Percentiles rank a stretch among this genome's conserved stretches.
These are phyloP conservation scores for Cylas formicarius DNA, from an alignment of 1,140 invertebrate genomes.

Conservation along the genomic window DNA sequence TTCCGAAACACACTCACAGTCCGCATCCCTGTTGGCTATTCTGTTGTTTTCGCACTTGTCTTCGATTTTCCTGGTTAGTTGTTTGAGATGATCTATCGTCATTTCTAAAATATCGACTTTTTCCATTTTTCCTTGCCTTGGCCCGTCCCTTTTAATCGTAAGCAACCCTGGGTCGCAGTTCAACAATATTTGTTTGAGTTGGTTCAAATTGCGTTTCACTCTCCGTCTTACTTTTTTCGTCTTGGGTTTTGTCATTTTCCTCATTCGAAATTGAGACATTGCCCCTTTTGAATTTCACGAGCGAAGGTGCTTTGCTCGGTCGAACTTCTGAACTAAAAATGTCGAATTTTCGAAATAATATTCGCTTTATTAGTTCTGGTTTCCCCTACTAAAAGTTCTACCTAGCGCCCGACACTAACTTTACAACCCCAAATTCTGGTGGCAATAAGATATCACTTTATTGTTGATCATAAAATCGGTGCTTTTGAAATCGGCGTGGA, in stretches of 20 bases:
- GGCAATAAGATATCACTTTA: slow-evolving; percentile 10
- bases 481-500: slow-evolving; percentile 8
- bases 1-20: too few species aligned
- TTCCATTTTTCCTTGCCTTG: slow-evolving; percentile 10
- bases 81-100: slow-evolving; percentile 12
- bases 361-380: neutral
- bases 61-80: slow-evolving; percentile 5
- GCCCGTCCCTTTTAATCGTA: slow-evolving; percentile 9
- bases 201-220: slow-evolving; percentile 10
- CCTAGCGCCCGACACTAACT: neutral
- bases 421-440: slow-evolving; percentile 11
- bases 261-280: too few species aligned
- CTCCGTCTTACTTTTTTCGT: slow-evolving; percentile 1
- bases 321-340: slow-evolving; percentile 8
- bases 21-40: too few species aligned
- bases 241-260: neutral
- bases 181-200: slow-evolving; percentile 14
- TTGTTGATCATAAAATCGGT: slow-evolving; percentile 2
- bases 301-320: slow-evolving; percentile 8
- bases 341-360: slow-evolving; percentile 5
- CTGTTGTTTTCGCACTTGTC: too few species aligned
- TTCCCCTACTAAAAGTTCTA: slow-evolving; percentile 14
- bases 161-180: slow-evolving; percentile 16
- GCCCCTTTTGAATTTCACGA: too few species aligned
- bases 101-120: slow-evolving; percentile 16